phyloP scores from a whole-genome alignment of 2,113 vertebrate genomes.

The Hippotragus niger region DNA sequence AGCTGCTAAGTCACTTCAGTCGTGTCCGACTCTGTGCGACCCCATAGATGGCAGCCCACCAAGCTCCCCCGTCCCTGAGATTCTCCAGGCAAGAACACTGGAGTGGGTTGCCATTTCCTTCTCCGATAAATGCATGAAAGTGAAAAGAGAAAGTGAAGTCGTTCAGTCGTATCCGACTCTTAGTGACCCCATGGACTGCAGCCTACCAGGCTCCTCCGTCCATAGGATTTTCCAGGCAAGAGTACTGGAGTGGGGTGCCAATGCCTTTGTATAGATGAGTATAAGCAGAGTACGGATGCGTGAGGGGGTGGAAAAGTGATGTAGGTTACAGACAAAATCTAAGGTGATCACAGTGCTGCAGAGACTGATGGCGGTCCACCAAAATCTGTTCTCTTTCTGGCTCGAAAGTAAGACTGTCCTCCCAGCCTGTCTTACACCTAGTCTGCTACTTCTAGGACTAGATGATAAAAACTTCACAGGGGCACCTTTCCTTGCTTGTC shows the following conservation, averaged over 20 bases:
- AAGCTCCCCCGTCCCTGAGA: no score
- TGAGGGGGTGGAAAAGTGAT: not conserved
- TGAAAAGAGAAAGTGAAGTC: no score
- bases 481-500: not conserved
- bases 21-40: fast-evolving
- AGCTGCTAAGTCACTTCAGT: no score
- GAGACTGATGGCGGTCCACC: not conserved
- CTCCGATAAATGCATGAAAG: no score
- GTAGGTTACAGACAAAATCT: not conserved
- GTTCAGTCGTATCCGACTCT: no score
- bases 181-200: no score
- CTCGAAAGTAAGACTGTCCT: not conserved
- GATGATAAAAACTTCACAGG: not conserved
- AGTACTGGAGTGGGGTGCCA: no score
- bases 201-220: no score
- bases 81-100: no score
- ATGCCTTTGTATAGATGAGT: not conserved
- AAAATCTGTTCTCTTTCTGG: not conserved
- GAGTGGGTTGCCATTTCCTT: no score
- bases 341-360: not conserved
- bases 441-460: not conserved
- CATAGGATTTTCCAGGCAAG: no score
- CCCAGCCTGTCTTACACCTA: not conserved
- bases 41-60: no score
- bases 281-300: not conserved